Percentiles rank a stretch among this genome's conserved stretches.
These are phyloP conservation scores for Mystacornis crossleyi DNA, from an alignment of 2,113 vertebrate genomes.

Conservation along the genomic window DNA sequence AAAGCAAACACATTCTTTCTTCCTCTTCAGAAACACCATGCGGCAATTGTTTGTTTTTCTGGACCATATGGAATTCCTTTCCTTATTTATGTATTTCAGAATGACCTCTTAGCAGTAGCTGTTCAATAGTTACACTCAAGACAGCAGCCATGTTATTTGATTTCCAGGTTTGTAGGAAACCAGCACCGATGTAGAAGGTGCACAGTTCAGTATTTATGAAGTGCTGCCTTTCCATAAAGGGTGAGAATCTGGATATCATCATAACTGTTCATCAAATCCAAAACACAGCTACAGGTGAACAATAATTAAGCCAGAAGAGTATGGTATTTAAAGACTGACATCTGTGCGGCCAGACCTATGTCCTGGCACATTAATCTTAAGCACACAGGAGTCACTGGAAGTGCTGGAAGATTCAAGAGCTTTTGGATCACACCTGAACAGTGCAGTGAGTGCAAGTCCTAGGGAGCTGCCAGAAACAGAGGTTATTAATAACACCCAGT, in stretches of 20 bases:
- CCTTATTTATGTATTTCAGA: neutral
- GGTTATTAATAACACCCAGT: accelerated
- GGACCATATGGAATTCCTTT: neutral
- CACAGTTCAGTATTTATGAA: neutral
- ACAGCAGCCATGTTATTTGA: neutral
- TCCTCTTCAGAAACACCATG: neutral
- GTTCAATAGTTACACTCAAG: neutral
- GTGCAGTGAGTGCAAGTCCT: neutral
- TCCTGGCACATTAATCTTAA: neutral
- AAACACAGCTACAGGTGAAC: neutral
- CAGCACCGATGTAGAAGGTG: neutral
- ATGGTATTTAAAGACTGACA: neutral
- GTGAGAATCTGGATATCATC: constrained; percentile 25
- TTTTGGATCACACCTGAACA: neutral
- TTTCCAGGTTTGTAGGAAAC: constrained; percentile 24
- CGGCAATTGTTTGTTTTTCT: constrained; percentile 1
- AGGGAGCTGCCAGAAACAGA: neutral
- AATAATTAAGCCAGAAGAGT: neutral
- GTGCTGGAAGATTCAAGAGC: neutral
- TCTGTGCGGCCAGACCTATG: neutral
- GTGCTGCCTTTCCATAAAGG: neutral
- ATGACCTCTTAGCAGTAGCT: neutral
- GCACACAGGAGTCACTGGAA: neutral
- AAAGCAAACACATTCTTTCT: neutral
- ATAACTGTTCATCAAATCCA: constrained; percentile 9